Percentiles rank a stretch among this genome's conserved stretches.
phyloP scores from a whole-genome alignment of 2,113 vertebrate genomes.

The Notechis scutatus region DNA sequence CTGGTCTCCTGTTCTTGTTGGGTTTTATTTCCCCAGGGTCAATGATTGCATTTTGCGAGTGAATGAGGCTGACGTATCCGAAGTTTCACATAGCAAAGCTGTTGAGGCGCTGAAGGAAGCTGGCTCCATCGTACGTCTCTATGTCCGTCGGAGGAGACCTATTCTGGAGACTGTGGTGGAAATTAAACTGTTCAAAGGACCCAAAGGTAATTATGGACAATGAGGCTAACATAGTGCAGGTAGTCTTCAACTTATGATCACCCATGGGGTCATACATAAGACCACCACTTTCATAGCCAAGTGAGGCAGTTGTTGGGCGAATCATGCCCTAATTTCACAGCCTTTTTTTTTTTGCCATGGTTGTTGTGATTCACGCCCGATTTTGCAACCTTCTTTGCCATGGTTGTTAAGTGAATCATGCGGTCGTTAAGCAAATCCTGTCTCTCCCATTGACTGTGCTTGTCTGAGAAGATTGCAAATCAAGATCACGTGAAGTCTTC shows the following conservation, averaged over 20 bases:
- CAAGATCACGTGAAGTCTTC: too few relatives aligned
- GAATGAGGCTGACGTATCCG: slow-evolving; percentile 90
- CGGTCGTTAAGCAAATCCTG: too few relatives aligned
- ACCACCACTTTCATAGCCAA: not conserved
- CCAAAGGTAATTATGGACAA: slow-evolving; percentile 80
- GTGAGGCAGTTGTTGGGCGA: not conserved
- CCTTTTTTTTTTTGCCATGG: too few relatives aligned
- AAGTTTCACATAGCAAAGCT: slow-evolving; percentile 92
- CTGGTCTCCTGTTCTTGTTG: not conserved
- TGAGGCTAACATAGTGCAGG: not conserved
- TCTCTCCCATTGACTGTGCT: too few relatives aligned
- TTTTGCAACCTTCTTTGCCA: too few relatives aligned
- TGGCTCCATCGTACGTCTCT: slow-evolving; percentile 88
- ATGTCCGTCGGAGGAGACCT: slow-evolving; percentile 88
- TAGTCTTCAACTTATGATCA: not conserved
- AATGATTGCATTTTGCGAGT: slow-evolving; percentile 96
- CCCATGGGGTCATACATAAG: too few relatives aligned
- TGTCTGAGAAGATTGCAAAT: too few relatives aligned
- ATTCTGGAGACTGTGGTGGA: slow-evolving; percentile 93
- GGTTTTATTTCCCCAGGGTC: slow-evolving; percentile 71
- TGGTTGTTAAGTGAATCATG: too few relatives aligned
- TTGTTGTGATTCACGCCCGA: too few relatives aligned
- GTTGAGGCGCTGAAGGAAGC: slow-evolving; percentile 95
- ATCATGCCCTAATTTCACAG: too few relatives aligned
- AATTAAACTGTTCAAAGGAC: slow-evolving; percentile 94